phyloP scores from a whole-genome alignment of 2,113 vertebrate species.

The Caranx melampygus region DNA sequence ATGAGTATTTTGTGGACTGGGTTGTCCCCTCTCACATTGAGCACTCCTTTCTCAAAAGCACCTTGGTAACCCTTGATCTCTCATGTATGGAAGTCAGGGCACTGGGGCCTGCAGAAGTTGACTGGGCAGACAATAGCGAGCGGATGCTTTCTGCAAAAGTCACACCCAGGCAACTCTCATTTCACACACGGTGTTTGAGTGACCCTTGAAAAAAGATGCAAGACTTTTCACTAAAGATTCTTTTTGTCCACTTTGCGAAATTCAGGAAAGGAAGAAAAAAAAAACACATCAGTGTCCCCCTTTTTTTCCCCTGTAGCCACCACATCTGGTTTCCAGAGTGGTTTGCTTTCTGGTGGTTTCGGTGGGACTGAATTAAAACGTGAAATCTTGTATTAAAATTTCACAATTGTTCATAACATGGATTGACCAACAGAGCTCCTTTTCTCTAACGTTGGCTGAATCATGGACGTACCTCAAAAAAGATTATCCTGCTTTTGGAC shows the following conservation, averaged over 20 bases:
- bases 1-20: slow-evolving; percentile 83
- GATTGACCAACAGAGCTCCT: not conserved
- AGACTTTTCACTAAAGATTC: slow-evolving; percentile 63
- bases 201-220: slow-evolving; percentile 66
- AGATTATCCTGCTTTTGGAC: not conserved
- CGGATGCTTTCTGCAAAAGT: slow-evolving; percentile 83
- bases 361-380: slow-evolving; percentile 6
- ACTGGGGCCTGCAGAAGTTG: slow-evolving; percentile 84
- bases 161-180: slow-evolving; percentile 83
- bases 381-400: slow-evolving; percentile 8
- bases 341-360: slow-evolving; percentile 10
- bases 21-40: slow-evolving; percentile 79
- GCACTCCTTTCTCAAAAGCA: slow-evolving; percentile 79
- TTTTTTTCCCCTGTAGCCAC: slow-evolving; percentile 35
- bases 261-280: slow-evolving; percentile 18
- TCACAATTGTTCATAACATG: slow-evolving; percentile 20
- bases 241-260: slow-evolving; percentile 64
- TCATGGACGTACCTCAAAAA: not conserved
- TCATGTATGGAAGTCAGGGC: slow-evolving; percentile 85
- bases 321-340: slow-evolving; percentile 17
- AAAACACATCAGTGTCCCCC: not conserved
- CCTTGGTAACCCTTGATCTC: slow-evolving; percentile 89
- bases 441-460: not conserved
- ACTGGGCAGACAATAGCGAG: slow-evolving; percentile 82
- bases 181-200: slow-evolving; percentile 79